Conservation (phyloP, 2,888 invertebrate species). For the Trichogramma dendrolimi region DNA sequence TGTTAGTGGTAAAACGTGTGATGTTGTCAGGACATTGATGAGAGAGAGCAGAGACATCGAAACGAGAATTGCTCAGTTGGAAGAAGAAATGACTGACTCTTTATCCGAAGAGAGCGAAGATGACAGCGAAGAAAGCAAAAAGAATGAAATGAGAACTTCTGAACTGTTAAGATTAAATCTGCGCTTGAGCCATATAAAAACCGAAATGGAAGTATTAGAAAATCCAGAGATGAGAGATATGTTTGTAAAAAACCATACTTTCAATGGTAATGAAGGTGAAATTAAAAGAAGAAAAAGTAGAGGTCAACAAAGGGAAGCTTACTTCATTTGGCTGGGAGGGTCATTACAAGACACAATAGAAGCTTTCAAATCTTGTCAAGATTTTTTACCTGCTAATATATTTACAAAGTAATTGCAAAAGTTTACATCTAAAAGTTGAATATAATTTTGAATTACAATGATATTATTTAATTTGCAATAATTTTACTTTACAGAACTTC, state of each 20-base stretch:
- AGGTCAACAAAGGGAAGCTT: slow-evolving; percentile 36
- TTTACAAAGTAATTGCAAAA: slow-evolving; percentile 50
- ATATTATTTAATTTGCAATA: not conserved
- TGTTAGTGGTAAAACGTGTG: slow-evolving; percentile 54
- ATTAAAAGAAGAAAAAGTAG: slow-evolving; percentile 36
- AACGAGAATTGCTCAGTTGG: slow-evolving; percentile 52
- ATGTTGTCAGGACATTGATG: slow-evolving; percentile 56
- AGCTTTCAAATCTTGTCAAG: slow-evolving; percentile 51
- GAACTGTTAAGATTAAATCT: slow-evolving; percentile 58
- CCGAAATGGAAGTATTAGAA: slow-evolving; percentile 60
- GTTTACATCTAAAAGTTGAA: slow-evolving; percentile 35
- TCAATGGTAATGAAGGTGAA: slow-evolving; percentile 29
- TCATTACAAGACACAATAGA: slow-evolving; percentile 53
- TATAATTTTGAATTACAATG: not conserved
- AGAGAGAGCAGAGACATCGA: slow-evolving; percentile 58
- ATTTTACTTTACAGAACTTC: slow-evolving; percentile 37
- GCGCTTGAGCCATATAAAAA: slow-evolving; percentile 57
- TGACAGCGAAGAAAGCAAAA: slow-evolving; percentile 29
- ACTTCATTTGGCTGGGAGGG: slow-evolving; percentile 53
- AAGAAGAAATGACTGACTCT: slow-evolving; percentile 48
- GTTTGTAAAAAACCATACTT: slow-evolving; percentile 40
- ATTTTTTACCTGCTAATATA: slow-evolving; percentile 45
- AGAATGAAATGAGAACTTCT: slow-evolving; percentile 50
- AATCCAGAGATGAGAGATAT: slow-evolving; percentile 59
- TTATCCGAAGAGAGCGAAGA: slow-evolving; percentile 36